These are phyloP conservation scores for Andricus curvator DNA, from an alignment of 2,888 invertebrate genomes.

Conservation along the genomic window DNA sequence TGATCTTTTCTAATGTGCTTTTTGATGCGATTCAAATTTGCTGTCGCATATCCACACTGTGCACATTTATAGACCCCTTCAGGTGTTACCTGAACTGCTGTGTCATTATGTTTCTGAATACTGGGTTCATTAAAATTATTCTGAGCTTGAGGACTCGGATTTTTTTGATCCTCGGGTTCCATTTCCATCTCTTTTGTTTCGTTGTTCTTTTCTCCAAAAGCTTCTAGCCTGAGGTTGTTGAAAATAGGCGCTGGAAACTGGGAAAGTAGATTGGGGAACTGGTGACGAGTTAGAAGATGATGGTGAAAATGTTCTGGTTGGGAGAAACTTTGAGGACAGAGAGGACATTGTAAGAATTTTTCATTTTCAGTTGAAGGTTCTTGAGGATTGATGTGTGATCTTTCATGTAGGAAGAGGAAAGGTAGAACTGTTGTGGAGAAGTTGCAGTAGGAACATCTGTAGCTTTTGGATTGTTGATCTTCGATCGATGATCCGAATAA, in stretches of 20 bases:
- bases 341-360: constrained; percentile 80
- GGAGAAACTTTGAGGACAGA: constrained; percentile 81
- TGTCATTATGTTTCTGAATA: constrained; percentile 78
- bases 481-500: constrained; percentile 78
- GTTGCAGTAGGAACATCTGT: constrained; percentile 93
- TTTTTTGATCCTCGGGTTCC: constrained; percentile 75
- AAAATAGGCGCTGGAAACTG: constrained; percentile 68
- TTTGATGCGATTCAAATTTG: constrained; percentile 75
- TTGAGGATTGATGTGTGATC: constrained; percentile 84
- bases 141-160: constrained; percentile 66
- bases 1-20: constrained; percentile 80
- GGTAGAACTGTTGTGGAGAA: constrained; percentile 94
- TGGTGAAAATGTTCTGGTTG: constrained; percentile 82
- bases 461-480: constrained; percentile 84
- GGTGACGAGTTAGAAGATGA: constrained; percentile 83
- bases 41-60: constrained; percentile 74
- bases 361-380: constrained; percentile 67
- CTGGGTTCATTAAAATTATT: constrained; percentile 65
- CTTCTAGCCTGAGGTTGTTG: constrained; percentile 54
- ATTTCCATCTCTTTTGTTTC: constrained; percentile 62
- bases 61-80: constrained; percentile 76
- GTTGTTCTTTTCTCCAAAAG: constrained; percentile 60
- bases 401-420: constrained; percentile 94
- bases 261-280: constrained; percentile 73
- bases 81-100: constrained; percentile 78